These are phyloP conservation scores for Hoplias malabaricus DNA, from an alignment of 2,113 vertebrate genomes.

Conservation along the genomic window DNA sequence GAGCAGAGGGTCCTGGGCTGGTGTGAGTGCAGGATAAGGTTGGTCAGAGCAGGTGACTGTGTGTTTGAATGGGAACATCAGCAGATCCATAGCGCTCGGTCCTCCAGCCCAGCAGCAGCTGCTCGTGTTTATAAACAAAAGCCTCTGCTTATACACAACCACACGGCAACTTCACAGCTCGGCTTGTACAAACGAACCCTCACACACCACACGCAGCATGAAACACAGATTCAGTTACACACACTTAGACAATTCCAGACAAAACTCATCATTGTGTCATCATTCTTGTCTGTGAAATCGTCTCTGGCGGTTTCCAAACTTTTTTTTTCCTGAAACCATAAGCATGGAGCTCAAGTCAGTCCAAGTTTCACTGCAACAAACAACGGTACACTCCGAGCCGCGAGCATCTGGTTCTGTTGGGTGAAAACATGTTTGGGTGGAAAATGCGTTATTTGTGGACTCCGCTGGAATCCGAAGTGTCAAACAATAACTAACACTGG, in stretches of 20 bases:
- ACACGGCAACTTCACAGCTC: conserved; percentile 16
- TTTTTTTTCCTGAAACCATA: conserved; percentile 20
- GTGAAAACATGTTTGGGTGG: conserved; percentile 32
- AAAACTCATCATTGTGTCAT: conserved; percentile 14
- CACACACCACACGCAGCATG: conserved; percentile 4
- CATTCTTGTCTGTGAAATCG: neutral
- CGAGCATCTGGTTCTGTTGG: conserved; percentile 18
- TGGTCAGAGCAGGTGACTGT: neutral
- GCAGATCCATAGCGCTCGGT: neutral
- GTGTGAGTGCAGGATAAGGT: neutral
- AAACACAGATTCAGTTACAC: conserved; percentile 21
- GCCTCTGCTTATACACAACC: conserved; percentile 32
- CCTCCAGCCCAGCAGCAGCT: conserved; percentile 15
- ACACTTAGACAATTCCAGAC: neutral
- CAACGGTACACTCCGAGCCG: conserved; percentile 9
- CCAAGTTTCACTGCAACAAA: conserved; percentile 12
- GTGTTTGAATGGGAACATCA: neutral
- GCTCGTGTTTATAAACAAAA: conserved; percentile 38
- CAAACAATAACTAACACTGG: conserved; percentile 3
- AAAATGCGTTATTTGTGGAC: conserved; percentile 10
- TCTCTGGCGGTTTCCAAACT: conserved; percentile 17
- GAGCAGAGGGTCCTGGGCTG: neutral
- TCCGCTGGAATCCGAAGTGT: neutral
- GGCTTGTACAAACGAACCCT: conserved; percentile 26
- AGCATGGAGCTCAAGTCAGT: neutral